Conservation (phyloP, 2,888 invertebrate genomes). For the Epirrita christyi region DNA sequence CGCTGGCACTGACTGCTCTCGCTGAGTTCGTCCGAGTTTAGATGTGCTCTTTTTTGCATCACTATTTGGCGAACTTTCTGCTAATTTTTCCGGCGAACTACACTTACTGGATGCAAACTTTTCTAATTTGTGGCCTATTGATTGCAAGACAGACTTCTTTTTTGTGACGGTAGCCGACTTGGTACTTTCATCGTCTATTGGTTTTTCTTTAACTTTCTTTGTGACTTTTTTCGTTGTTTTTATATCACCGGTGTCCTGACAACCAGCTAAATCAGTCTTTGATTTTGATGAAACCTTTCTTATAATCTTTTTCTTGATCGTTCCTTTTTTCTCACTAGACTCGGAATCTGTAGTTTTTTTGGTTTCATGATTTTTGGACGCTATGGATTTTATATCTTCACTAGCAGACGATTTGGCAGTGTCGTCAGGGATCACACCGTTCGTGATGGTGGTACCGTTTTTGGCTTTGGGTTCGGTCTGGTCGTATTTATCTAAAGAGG, state of each 20-base stretch:
- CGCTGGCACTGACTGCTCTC: conserved; percentile 88
- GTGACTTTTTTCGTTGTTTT: conserved; percentile 70
- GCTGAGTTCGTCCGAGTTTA: conserved; percentile 84
- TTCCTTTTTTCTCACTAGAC: conserved; percentile 67
- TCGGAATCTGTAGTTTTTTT: conserved; percentile 59
- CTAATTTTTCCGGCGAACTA: conserved; percentile 78
- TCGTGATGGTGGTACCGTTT: conserved; percentile 53
- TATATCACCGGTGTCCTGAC: conserved; percentile 56
- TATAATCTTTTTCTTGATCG: conserved; percentile 76
- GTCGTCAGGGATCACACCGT: conserved; percentile 53
- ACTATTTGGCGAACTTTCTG: conserved; percentile 49
- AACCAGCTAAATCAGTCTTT: conserved; percentile 66
- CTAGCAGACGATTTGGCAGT: conserved; percentile 46
- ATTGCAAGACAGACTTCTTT: conserved; percentile 89
- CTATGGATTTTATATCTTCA: conserved; percentile 55
- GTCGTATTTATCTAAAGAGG: conserved; percentile 50
- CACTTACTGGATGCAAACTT: conserved; percentile 85
- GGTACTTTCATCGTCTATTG: conserved; percentile 57
- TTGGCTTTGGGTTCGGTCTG: conserved; percentile 49
- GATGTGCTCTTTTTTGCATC: conserved; percentile 61
- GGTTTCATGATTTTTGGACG: conserved; percentile 56
- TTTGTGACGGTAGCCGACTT: conserved; percentile 70
- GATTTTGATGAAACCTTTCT: conserved; percentile 78
- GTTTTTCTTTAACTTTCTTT: conserved; percentile 74
- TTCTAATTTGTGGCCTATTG: conserved; percentile 91